Base-by-base conservation (phyloP, 2,113 vertebrate species). In the Tychaedon coryphoeus region DNA sequence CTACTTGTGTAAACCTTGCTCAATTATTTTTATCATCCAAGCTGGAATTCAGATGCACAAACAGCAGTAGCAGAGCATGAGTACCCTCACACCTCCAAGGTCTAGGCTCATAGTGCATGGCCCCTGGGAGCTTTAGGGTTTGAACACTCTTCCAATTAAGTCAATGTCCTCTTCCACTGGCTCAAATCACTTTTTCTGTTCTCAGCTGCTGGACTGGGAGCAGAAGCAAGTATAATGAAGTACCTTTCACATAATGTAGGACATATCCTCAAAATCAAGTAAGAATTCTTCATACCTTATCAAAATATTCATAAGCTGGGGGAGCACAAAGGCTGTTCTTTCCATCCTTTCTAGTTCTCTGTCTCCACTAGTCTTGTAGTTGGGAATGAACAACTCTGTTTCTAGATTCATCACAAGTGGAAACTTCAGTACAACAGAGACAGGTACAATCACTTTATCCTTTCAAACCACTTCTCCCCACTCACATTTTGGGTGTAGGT, bases 1-100 rank as follows among this genome's bases (percentile, higher is more conserved):
- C 38, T 80, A 4, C 14, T 19, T 22, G 24, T 29, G 14, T 28
- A 60, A 54, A 7, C 19, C 31, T 31, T 45, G 28, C 13, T 43
- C 50, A 10, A 3, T 40, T 29, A 6, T n/a, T 47, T 1, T 19
- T 6, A n/a, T 1, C 43, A 38, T 3, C 16, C 31, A 51, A 45
- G 54, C 50, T 26, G 43, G 9, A 72, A 73, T 31, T 56, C 43
- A 43, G 45, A 18, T 10, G 14, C 31, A 65, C 54, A 65, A 60
- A 8, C 13, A 70, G 34, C 45, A 47, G 23, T 0, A 14, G 72
- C 23, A 76, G 54, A 67, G 19, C 2, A 5, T 1, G 31, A 5
- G 5, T 33, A 54, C 14, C 33, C 56, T 47, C 31, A 36, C 10
- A 6, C 3, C 19, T 42, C 61, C 7, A 6, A 28, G 71, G 11